phyloP scores from a whole-genome alignment of 92 coral and sea anemone species.

The Epizoanthus scotinus region DNA sequence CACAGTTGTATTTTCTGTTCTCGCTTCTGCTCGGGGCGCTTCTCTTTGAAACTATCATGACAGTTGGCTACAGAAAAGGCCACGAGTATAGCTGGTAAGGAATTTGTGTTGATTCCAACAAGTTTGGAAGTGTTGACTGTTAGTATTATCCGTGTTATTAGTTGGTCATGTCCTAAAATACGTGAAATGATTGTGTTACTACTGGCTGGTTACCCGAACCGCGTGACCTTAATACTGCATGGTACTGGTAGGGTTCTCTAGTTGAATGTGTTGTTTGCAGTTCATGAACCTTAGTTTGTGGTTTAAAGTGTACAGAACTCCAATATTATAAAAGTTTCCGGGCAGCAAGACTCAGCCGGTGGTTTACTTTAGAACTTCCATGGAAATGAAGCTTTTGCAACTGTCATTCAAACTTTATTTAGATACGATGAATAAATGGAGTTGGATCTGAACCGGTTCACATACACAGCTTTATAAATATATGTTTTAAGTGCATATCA shows the following conservation, averaged over 20 bases:
- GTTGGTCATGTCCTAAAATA: no score
- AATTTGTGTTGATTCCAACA: not conserved
- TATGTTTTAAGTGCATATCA: not conserved
- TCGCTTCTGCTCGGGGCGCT: slow-evolving; percentile 64
- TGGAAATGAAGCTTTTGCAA: not conserved
- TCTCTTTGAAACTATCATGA: slow-evolving; percentile 74
- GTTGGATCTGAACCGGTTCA: slow-evolving; percentile 8
- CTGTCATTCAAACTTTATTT: not conserved
- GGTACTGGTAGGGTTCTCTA: no score
- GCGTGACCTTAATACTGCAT: not conserved
- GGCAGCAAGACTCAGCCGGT: no score
- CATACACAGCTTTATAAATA: not conserved
- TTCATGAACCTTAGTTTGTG: no score
- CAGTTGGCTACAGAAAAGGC: slow-evolving; percentile 86
- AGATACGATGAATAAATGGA: not conserved
- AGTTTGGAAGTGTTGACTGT: not conserved
- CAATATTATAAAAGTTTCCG: not conserved
- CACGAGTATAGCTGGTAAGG: slow-evolving; percentile 93
- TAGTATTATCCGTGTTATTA: not conserved
- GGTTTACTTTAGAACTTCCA: not conserved
- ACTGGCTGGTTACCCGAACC: not conserved
- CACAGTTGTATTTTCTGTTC: slow-evolving; percentile 63
- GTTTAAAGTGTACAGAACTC: no score
- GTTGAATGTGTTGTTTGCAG: not conserved
- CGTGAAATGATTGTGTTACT: not conserved